phyloP scores from a whole-genome alignment of 2,888 invertebrate species.

The Poecilobothrus nobilitatus region DNA sequence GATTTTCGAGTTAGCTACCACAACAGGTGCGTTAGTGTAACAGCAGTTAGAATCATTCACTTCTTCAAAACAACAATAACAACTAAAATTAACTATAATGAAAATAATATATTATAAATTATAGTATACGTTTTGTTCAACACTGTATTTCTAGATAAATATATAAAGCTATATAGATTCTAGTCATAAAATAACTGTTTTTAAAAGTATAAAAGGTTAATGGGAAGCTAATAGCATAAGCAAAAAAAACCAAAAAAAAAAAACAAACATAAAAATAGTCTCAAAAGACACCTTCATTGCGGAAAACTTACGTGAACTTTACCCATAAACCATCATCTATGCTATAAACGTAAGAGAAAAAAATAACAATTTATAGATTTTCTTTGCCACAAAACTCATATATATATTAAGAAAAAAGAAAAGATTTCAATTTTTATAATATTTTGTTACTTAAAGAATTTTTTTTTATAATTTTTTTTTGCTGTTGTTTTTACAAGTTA shows the following conservation, averaged over 20 bases:
- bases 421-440: background rate
- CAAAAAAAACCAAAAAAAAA: background rate
- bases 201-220: constrained; percentile 1
- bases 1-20: too few species aligned
- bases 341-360: background rate
- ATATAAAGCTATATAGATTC: too few species aligned
- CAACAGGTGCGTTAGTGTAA: too few species aligned
- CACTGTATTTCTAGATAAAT: too few species aligned
- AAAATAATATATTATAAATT: too few species aligned
- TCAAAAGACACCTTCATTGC: constrained; percentile 6
- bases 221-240: background rate
- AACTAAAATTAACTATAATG: too few species aligned
- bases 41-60: too few species aligned
- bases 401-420: background rate
- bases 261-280: background rate
- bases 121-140: too few species aligned
- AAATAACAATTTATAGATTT: background rate
- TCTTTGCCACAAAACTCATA: too few species aligned
- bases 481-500: background rate
- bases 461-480: background rate
- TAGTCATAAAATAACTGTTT: background rate
- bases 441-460: background rate
- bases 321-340: constrained; percentile 6
- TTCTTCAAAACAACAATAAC: too few species aligned
- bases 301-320: constrained; percentile 9